phyloP scores from a whole-genome alignment of 2,888 invertebrate genomes.

The Metellina segmentata region DNA sequence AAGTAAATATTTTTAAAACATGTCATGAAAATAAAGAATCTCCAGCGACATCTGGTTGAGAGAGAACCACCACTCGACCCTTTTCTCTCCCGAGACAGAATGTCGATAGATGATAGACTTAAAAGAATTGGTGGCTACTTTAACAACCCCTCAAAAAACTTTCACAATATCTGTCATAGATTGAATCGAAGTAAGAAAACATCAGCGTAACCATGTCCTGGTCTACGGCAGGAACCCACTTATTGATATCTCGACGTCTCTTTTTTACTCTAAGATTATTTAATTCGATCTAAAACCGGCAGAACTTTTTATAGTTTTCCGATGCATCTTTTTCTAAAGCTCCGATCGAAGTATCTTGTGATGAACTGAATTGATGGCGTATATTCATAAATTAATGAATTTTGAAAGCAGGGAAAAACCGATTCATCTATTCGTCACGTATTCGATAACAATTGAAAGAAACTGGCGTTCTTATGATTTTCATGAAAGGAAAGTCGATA shows the following conservation, averaged over 20 bases:
- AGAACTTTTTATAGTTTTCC: too few species aligned
- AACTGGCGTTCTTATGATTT: too few species aligned
- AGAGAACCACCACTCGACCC: constrained; percentile 27
- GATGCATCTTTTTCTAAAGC: too few species aligned
- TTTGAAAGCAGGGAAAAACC: too few species aligned
- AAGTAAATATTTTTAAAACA: constrained; percentile 36
- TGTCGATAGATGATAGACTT: constrained; percentile 51
- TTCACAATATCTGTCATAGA: constrained; percentile 53
- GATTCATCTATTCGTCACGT: too few species aligned
- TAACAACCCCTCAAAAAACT: constrained; percentile 60
- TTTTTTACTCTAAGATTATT: neutral
- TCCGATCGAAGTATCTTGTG: too few species aligned
- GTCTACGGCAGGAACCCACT: constrained; percentile 13
- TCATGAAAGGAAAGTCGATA: too few species aligned
- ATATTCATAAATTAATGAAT: too few species aligned
- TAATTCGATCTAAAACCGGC: too few species aligned
- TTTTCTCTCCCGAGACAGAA: constrained; percentile 30
- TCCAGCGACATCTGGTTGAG: constrained; percentile 44
- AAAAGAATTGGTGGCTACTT: constrained; percentile 46
- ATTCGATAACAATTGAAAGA: too few species aligned
- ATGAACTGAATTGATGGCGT: too few species aligned
- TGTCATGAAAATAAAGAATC: constrained; percentile 41
- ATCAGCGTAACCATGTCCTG: constrained; percentile 29
- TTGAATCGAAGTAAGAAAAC: constrained; percentile 39
- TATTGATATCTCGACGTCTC: constrained; percentile 31